Base-by-base conservation (phyloP, 2,888 invertebrate species). In the Oligia fasciuncula region DNA sequence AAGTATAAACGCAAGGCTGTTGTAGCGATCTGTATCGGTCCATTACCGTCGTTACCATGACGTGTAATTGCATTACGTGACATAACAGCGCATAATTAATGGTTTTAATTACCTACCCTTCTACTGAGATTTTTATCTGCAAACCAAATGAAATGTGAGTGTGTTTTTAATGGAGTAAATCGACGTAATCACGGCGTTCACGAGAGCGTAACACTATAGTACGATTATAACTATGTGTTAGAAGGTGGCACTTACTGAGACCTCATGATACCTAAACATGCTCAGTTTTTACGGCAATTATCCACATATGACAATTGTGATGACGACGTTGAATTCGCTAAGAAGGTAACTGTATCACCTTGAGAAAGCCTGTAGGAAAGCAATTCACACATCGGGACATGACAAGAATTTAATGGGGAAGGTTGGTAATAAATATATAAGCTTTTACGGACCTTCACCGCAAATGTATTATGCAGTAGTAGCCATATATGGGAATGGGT, bases 61-160 rank as follows among this genome's bases (percentile, higher is more conserved):
- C 90, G 89, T 86, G 89, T 92, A 90, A 94, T 92, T 92, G 88
- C 91, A 91, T 93, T 88, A 91, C 93, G 91, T 93, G 93, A 93
- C 92, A 93, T 92, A 93, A 93, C 89, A 90, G 86, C 81, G 87
- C 90, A 91, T 93, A 90, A 93, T 93, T 93, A 93, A 82, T 81
- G 90, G 88, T 91, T 89, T 90, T 93, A 95, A 95, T 94, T 93
- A 94, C 83, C 86, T 85, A 90, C 89, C 90, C 90, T 88, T 88
- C 87, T 92, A 92, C 76, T 71, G 46, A 88, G 86, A 85, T 87
- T 92, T 90, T 89, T 93, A 94, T 93, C 93, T 91, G 80, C 83
- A 83, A 89, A 91, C 90, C 91, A 93, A 95, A 95, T 94, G 93
- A 94, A 93, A 94, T 94, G 92, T 92, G 92, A 94, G 80, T 81